Conservation (phyloP, 53 echinoderm and acorn worm genomes). For the Glandiceps talaboti region DNA sequence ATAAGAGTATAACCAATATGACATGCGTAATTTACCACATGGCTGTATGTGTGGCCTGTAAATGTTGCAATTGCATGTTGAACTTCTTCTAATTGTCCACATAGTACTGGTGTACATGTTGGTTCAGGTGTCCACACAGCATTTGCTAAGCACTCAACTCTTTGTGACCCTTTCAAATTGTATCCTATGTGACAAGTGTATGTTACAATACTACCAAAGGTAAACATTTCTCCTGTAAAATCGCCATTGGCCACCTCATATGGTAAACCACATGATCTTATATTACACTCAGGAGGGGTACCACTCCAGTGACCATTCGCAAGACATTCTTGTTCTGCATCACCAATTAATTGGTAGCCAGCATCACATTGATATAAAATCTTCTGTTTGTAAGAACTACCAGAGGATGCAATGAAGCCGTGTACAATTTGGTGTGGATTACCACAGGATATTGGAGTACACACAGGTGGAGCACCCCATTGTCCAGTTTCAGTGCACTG, state of each 20-base stretch:
- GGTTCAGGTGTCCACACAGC: constrained; percentile 17
- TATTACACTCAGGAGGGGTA: constrained; percentile 11
- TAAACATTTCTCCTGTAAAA: constrained; percentile 6
- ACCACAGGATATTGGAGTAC: background rate
- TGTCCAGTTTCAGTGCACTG: background rate
- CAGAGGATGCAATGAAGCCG: constrained; percentile 9
- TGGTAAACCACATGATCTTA: constrained; percentile 27
- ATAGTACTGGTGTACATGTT: constrained; percentile 10
- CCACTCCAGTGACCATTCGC: constrained; percentile 51
- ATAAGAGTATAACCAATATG: constrained; percentile 33
- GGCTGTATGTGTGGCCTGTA: constrained; percentile 25
- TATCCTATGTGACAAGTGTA: constrained; percentile 52
- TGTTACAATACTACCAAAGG: constrained; percentile 17
- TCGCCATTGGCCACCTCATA: constrained; percentile 7
- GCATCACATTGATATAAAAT: constrained; percentile 27
- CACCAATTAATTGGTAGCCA: constrained; percentile 28
- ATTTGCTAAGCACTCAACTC: constrained; percentile 18
- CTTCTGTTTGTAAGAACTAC: background rate
- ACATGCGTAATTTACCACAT: constrained; percentile 38
- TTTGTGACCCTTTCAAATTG: constrained; percentile 24
- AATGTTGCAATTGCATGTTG: constrained; percentile 13
- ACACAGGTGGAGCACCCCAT: background rate
- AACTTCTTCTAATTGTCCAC: background rate
- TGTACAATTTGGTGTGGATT: constrained; percentile 10
- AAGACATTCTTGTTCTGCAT: constrained; percentile 18